A percentile compares a stretch with the other conserved stretches of the same genome.
Evolutionary conservation across 2,888 invertebrate genomes (phyloP).

Genomic region (Poecilobothrus nobilitatus): DNA sequence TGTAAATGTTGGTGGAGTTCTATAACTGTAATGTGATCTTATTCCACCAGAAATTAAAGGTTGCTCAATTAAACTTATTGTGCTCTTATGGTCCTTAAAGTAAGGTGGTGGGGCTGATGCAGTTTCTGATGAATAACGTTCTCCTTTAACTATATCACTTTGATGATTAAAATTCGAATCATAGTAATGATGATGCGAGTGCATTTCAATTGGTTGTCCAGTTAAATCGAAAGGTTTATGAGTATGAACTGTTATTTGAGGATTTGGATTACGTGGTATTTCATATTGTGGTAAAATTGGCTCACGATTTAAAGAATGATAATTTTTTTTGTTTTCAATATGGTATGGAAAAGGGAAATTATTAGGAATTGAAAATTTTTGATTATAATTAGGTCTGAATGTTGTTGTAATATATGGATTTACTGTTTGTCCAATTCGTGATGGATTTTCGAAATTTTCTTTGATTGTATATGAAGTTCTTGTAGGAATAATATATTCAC

Average conservation of each 20-base stretch:
- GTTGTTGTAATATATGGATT: constrained; percentile 31
- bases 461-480: constrained; percentile 12
- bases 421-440: background rate
- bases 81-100: constrained; percentile 24
- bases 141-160: background rate
- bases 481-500: constrained; percentile 34
- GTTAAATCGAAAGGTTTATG: constrained; percentile 8
- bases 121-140: constrained; percentile 8
- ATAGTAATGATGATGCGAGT: constrained; percentile 44
- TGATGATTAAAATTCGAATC: constrained; percentile 24
- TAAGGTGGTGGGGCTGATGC: background rate
- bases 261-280: constrained; percentile 12
- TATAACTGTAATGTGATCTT: constrained; percentile 12
- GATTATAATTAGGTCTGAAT: constrained; percentile 34
- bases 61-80: constrained; percentile 31
- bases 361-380: constrained; percentile 30
- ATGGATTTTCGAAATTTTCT: background rate
- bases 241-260: constrained; percentile 15
- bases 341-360: constrained; percentile 20
- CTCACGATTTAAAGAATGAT: constrained; percentile 10
- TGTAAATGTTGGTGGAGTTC: constrained; percentile 16
- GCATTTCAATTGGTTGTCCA: constrained; percentile 33
- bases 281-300: constrained; percentile 15
- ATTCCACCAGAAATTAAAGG: constrained; percentile 30
- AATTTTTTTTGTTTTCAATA: constrained; percentile 16